Evolutionary conservation across 2,888 invertebrate genomes (phyloP).

Genomic region (Agrotis ipsilon): DNA sequence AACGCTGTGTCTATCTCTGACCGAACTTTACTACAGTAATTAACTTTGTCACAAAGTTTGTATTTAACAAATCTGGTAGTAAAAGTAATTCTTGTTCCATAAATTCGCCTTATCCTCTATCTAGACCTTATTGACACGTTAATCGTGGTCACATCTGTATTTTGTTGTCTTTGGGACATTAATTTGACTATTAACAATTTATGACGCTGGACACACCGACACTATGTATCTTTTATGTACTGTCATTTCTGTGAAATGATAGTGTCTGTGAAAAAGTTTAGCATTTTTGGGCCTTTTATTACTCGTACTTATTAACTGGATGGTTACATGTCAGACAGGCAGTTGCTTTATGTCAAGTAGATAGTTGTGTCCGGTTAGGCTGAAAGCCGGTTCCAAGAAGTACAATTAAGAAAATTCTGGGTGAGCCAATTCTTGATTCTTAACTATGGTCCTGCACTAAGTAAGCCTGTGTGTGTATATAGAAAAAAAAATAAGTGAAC

Average conservation of each 20-base stretch:
- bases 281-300: not conserved
- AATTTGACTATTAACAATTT: constrained; percentile 1
- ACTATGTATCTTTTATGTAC: not conserved
- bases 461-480: too few species aligned
- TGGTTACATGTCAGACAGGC: too few species aligned
- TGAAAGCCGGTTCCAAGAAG: too few species aligned
- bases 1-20: constrained; percentile 20
- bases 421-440: too few species aligned
- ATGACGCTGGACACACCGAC: not conserved
- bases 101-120: constrained; percentile 26
- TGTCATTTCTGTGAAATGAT: not conserved
- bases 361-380: too few species aligned
- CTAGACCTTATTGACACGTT: constrained; percentile 16
- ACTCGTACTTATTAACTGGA: not conserved
- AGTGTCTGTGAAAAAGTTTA: not conserved
- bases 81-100: constrained; percentile 24
- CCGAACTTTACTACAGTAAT: constrained; percentile 30
- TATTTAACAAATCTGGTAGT: constrained; percentile 41
- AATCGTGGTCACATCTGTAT: constrained; percentile 20
- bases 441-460: too few species aligned
- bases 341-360: too few species aligned
- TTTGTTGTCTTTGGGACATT: constrained; percentile 23
- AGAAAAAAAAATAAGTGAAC: too few species aligned
- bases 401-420: too few species aligned
- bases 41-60: constrained; percentile 22